Conservation (phyloP, 2,797 vertebrate genomes). For the Geotrypetes seraphini region DNA sequence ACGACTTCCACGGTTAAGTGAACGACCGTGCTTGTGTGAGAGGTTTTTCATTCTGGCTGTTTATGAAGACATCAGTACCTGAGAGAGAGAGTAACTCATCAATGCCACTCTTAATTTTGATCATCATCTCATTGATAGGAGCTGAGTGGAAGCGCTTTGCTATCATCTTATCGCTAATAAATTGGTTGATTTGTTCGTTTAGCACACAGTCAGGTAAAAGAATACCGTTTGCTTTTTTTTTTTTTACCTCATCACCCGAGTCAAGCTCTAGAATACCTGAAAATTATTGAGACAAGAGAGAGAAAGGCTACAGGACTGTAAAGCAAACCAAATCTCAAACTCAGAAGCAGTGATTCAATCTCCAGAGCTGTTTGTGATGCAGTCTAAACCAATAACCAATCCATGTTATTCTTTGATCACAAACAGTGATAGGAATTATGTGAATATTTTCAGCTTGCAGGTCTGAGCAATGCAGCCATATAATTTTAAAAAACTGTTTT, state of each 20-base stretch:
- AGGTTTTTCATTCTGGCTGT: conserved; percentile 8
- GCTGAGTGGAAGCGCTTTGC: conserved; percentile 35
- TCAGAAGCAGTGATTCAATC: conserved; percentile 21
- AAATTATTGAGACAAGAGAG: conserved; percentile 31
- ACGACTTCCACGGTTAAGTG: conserved; percentile 8
- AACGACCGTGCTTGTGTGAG: conserved; percentile 8
- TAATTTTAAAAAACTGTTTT: too few relatives aligned
- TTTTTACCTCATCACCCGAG: conserved; percentile 23
- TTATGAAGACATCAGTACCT: conserved; percentile 29
- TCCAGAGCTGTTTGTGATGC: conserved; percentile 22
- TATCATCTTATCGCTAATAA: conserved; percentile 28
- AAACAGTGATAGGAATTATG: conserved; percentile 19
- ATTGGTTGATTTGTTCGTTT: conserved; percentile 30
- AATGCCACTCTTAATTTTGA: conserved; percentile 41
- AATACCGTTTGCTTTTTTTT: conserved; percentile 36
- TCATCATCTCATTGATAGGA: conserved; percentile 34
- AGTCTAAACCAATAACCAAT: conserved; percentile 12
- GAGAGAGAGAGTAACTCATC: too few relatives aligned
- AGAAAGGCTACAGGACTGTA: background rate
- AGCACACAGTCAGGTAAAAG: conserved; percentile 41
- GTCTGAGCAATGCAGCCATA: too few relatives aligned
- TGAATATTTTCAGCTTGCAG: too few relatives aligned
- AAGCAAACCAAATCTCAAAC: conserved; percentile 13
- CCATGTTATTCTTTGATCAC: conserved; percentile 33
- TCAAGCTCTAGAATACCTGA: conserved; percentile 18